These are phyloP conservation scores for Ruditapes philippinarum DNA, from an alignment of 1,140 invertebrate genomes.

Conservation along the genomic window DNA sequence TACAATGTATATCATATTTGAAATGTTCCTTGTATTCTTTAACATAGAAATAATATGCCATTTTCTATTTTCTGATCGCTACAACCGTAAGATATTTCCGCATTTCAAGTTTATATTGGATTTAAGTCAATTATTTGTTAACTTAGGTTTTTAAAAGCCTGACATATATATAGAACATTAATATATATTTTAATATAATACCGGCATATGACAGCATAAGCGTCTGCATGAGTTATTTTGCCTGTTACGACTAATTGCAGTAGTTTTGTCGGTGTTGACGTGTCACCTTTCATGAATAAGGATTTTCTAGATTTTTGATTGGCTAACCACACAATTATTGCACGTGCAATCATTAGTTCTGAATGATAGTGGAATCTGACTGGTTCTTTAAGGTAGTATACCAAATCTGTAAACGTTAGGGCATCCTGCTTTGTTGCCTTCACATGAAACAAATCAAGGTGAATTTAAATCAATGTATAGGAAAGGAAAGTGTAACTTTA, in stretches of 20 bases:
- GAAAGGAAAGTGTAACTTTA: too few species aligned
- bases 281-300: neutral
- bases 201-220: conserved; percentile 33
- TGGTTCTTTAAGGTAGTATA: conserved; percentile 36
- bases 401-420: neutral
- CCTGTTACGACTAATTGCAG: neutral
- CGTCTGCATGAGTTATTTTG: conserved; percentile 22
- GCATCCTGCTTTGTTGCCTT: conserved; percentile 12
- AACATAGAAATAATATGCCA: too few species aligned
- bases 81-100: too few species aligned
- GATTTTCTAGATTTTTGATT: conserved; percentile 35
- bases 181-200: neutral
- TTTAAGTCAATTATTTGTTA: too few species aligned
- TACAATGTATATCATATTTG: too few species aligned
- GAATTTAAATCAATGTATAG: too few species aligned
- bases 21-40: too few species aligned
- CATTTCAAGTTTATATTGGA: too few species aligned
- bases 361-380: conserved; percentile 27
- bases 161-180: too few species aligned
- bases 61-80: too few species aligned
- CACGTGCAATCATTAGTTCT: conserved; percentile 32
- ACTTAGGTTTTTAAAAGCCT: too few species aligned
- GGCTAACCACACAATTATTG: conserved; percentile 49
- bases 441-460: too few species aligned
- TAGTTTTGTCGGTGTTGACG: conserved; percentile 17